A percentile compares a stretch with the other conserved stretches of the same genome.
phyloP scores from a whole-genome alignment of 2,797 vertebrate genomes.

The Merluccius polli region DNA sequence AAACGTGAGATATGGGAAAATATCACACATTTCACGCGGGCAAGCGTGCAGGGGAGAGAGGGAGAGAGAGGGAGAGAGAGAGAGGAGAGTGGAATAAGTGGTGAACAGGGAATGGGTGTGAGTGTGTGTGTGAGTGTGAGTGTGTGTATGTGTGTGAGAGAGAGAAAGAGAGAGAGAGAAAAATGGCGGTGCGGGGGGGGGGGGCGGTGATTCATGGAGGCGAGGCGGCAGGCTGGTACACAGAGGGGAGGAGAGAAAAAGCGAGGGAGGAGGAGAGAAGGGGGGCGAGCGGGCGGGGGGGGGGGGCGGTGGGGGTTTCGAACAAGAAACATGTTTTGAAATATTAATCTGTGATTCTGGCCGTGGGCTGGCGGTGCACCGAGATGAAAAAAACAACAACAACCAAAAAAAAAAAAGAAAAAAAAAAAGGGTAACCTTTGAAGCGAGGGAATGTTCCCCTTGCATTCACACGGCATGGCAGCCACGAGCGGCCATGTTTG shows the following conservation, averaged over 20 bases:
- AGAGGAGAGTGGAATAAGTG: conserved; percentile 56
- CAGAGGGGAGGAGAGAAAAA: background rate
- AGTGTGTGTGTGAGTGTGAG: background rate
- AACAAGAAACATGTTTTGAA: conserved; percentile 71
- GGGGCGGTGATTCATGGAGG: conserved; percentile 37
- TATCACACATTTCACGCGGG: conserved; percentile 69
- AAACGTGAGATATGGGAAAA: conserved; percentile 74
- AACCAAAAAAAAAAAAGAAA: conserved; percentile 8
- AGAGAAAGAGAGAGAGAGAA: conserved; percentile 23
- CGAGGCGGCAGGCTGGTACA: conserved; percentile 10
- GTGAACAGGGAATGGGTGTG: conserved; percentile 56
- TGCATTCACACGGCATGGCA: conserved; percentile 52
- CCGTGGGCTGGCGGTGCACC: conserved; percentile 72
- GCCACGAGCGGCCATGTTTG: conserved; percentile 64
- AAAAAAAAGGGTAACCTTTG: conserved; percentile 68
- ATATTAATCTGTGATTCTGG: conserved; percentile 77
- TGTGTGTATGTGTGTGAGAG: background rate
- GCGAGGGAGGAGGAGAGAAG: conserved; percentile 25
- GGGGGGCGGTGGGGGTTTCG: conserved; percentile 26
- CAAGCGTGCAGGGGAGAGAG: conserved; percentile 27
- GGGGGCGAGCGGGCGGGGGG: conserved; percentile 17
- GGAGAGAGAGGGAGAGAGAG: conserved; percentile 16
- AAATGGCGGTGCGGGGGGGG: conserved; percentile 12
- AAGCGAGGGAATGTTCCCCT: conserved; percentile 69
- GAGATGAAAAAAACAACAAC: conserved; percentile 48